phyloP scores from a whole-genome alignment of 2,888 invertebrate species.

The Cartodere bifasciata region DNA sequence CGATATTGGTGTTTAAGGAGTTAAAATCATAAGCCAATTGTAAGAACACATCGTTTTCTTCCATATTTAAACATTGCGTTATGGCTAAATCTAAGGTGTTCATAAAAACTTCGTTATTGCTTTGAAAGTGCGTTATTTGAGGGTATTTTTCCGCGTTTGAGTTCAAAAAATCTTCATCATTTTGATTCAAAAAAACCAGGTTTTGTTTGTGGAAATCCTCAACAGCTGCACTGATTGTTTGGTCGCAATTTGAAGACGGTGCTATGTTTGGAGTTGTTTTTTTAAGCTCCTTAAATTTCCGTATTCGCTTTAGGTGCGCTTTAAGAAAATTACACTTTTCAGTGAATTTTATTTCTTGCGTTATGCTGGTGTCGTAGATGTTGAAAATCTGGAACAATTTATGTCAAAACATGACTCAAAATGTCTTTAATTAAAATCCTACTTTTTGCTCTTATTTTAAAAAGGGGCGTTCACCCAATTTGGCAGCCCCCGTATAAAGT shows the following conservation, averaged over 20 bases:
- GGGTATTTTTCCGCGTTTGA: no score
- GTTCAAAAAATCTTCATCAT: no score
- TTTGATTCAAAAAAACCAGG: no score
- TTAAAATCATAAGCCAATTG: slow-evolving; percentile 20
- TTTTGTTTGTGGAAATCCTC: no score
- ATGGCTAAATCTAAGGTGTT: slow-evolving; percentile 31
- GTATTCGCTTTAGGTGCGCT: slow-evolving; percentile 23
- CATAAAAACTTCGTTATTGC: slow-evolving; percentile 30
- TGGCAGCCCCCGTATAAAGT: slow-evolving; percentile 33
- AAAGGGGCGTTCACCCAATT: slow-evolving; percentile 11
- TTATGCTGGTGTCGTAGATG: slow-evolving; percentile 49
- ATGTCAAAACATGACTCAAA: no score
- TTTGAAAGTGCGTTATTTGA: slow-evolving; percentile 29
- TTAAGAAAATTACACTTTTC: slow-evolving; percentile 44
- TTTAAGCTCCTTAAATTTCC: slow-evolving; percentile 27
- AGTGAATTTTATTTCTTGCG: slow-evolving; percentile 55
- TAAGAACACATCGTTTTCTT: slow-evolving; percentile 24
- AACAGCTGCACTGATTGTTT: no score
- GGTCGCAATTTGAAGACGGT: no score
- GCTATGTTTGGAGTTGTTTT: no score
- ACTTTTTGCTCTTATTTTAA: neutral
- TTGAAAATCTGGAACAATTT: slow-evolving; percentile 56
- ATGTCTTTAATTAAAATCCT: neutral
- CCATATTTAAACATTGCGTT: slow-evolving; percentile 23
- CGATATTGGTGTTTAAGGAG: slow-evolving; percentile 14